Conservation (phyloP, 2,113 vertebrate species). For the Chaenogobius annularis region DNA sequence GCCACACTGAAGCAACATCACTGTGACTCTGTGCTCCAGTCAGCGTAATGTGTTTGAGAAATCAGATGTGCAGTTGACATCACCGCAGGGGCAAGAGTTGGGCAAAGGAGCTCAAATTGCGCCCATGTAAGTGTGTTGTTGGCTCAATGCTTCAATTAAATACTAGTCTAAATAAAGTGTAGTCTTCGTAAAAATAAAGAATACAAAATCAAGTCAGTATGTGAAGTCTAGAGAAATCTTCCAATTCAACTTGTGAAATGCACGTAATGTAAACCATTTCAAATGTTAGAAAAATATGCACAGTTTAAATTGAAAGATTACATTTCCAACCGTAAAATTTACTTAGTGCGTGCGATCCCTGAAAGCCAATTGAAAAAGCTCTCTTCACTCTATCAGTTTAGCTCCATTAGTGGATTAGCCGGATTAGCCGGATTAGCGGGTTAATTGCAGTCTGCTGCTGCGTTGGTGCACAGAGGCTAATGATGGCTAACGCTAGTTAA, state of each 20-base stretch:
- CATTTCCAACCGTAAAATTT: neutral
- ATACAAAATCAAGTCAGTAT: neutral
- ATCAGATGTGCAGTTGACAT: constrained; percentile 25
- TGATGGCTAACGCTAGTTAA: constrained; percentile 71
- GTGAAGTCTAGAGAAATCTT: no score
- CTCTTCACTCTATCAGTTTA: constrained; percentile 75
- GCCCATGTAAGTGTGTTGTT: neutral
- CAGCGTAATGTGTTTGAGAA: constrained; percentile 51
- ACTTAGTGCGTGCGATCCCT: constrained; percentile 43
- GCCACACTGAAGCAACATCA: constrained; percentile 52
- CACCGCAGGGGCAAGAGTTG: constrained; percentile 16
- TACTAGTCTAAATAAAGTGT: no score
- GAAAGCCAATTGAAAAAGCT: constrained; percentile 58
- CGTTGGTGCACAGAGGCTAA: constrained; percentile 69
- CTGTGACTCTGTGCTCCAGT: constrained; percentile 41
- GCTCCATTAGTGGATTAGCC: constrained; percentile 75
- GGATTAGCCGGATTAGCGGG: constrained; percentile 72
- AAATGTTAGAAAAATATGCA: no score
- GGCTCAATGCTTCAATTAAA: neutral
- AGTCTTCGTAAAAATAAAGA: no score
- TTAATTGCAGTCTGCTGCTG: constrained; percentile 76
- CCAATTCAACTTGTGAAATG: neutral
- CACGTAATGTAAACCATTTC: neutral
- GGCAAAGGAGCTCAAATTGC: neutral
- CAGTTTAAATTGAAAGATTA: neutral